Evolutionary conservation across 2,113 vertebrate genomes (phyloP).

Genomic region (Campylomormyrus numenius): DNA sequence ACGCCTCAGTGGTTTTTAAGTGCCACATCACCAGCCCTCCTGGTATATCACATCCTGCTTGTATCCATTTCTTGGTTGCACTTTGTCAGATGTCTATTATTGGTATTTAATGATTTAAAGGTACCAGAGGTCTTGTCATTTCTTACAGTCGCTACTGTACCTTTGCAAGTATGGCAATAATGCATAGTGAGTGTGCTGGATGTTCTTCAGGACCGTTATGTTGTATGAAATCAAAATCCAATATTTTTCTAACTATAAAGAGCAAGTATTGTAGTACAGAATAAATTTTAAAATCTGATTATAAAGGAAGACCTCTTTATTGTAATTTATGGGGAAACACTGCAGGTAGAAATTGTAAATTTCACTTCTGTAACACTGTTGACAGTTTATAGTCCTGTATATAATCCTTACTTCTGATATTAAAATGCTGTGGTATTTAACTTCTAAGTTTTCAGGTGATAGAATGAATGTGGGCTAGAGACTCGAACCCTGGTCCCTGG

Average conservation of each 20-base stretch:
- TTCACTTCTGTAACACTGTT: conserved; percentile 57
- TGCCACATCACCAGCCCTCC: conserved; percentile 37
- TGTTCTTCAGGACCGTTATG: conserved; percentile 45
- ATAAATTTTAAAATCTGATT: conserved; percentile 40
- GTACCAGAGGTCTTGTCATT: conserved; percentile 40
- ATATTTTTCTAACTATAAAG: conserved; percentile 53
- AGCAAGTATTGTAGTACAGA: conserved; percentile 50
- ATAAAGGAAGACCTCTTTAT: conserved; percentile 37
- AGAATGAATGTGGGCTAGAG: too few species aligned
- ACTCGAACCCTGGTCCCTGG: too few species aligned
- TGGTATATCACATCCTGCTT: conserved; percentile 27
- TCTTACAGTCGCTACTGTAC: conserved; percentile 33
- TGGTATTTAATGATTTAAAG: conserved; percentile 29
- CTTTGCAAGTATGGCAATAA: conserved; percentile 53
- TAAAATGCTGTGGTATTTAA: too few species aligned
- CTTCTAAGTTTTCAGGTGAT: too few species aligned
- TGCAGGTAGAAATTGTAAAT: conserved; percentile 31
- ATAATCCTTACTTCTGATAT: conserved; percentile 37
- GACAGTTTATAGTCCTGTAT: conserved; percentile 54
- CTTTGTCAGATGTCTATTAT: conserved; percentile 49
- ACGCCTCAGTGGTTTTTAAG: conserved; percentile 5
- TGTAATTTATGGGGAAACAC: conserved; percentile 52
- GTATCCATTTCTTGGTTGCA: conserved; percentile 45
- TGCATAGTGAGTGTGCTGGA: conserved; percentile 36
- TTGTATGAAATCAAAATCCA: conserved; percentile 34